Evolutionary conservation across 2,888 invertebrate genomes (phyloP), one percentile per base, ranked within the genome.

Genomic region (Noctua janthe): DNA sequence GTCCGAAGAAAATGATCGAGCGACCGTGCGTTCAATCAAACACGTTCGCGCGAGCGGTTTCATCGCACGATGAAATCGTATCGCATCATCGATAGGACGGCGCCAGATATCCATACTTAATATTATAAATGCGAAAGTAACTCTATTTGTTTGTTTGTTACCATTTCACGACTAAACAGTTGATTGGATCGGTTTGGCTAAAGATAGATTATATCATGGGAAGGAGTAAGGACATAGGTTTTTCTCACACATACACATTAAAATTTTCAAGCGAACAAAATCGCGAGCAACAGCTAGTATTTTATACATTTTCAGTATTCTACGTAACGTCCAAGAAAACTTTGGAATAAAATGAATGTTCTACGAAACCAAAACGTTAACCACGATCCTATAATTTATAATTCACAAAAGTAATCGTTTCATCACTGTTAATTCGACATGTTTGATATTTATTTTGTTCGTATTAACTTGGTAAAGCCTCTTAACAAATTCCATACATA

Each of bases 371-470:
- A 56, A 49, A 56, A 49, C 29, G 10, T 70, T 64, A 23, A n/a
- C 39, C 54, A 67, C 62, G 62, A 43, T 56, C 64, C 56, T 70
- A 70, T 69, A 76, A 76, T 76, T 76, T 72, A 82, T 43, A 70
- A 71, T 66, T 64, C 49, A 82, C 74, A 71, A 74, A 83, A 71
- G 43, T 67, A 71, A 80, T 84, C 71, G 76, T 76, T 62, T 82
- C 56, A 69, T 82, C 67, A 62, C 47, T 47, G 49, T 71, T 82
- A 69, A 54, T 76, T 76, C 54, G 13, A 75, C n/a, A 71, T 71
- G 75, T 75, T 82, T 69, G 47, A 75, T 62, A 69, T 59, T 54
- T 49, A 62, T 76, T 72, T 76, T 67, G 23, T 79, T 51, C 43
- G 56, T 70, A 56, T 70, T 76, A 82, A 49, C 64, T 64, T 69